Evolutionary conservation across 2,888 invertebrate genomes (phyloP), one percentile per base, ranked within the genome.

Genomic region (Macrosoma leucophasiata): DNA sequence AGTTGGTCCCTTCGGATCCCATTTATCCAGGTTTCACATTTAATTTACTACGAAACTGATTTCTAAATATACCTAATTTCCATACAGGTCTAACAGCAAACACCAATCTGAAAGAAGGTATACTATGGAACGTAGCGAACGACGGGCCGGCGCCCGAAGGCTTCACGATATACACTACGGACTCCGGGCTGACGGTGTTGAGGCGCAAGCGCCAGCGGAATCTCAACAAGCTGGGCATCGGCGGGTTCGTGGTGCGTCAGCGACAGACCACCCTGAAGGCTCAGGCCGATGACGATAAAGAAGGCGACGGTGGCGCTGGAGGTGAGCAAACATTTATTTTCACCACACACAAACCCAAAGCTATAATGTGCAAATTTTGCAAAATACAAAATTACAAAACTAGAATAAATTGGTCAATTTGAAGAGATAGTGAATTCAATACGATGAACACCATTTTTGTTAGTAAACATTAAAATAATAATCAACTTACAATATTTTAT

Each of bases 121-220:
- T 93, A 86, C 85, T 91, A 2, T 93, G 94, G 91, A 88, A 89
- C 43, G 88, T 89, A 1, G 86, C 89, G 18, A 89, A 88, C 36
- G 91, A 92, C 50, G 94, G 94, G 0, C 90, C 92, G 0, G 90
- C 93, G 0, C 95, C 95, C 0, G 93, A 93, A 55, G 94, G 94
- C 6, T 94, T 93, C 58, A 91, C 92, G 9, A 85, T 92, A 25
- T 90, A 90, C 56, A 91, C 91, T 0, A 92, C 91, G 39, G 95
- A 95, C 50, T 90, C 89, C 10, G 95, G 95, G 0, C 86, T 91
- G n/a, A 89, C 90, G 8, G 90, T 95, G 23, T 73, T 95, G 37
- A 84, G 94, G 36, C 88, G 94, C 40, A 96, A 95, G 68, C 86
- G 96, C 27, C 95, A 95, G 63, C 84, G 96, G 29, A 96, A 96